Evolutionary conservation across 2,888 invertebrate species (phyloP).

Genomic region (Beris chalybata): DNA sequence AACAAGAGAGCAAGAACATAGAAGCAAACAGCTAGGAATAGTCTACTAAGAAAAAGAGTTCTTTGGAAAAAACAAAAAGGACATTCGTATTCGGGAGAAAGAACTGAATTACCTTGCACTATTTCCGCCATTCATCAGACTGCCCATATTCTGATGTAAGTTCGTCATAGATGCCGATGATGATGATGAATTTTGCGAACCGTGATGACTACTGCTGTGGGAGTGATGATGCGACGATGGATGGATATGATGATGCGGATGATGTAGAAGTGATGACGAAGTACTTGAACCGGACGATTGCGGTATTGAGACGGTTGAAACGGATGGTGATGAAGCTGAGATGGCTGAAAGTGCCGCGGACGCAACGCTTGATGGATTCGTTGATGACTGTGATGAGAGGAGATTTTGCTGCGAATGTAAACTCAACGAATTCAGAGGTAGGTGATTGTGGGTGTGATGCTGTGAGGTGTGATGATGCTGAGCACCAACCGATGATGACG

Average conservation of each 20-base stretch:
- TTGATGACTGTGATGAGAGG: constrained; percentile 39
- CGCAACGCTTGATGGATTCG: constrained; percentile 32
- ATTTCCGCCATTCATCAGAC: constrained; percentile 55
- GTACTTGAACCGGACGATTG: constrained; percentile 34
- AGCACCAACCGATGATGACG: constrained; percentile 43
- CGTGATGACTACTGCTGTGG: constrained; percentile 35
- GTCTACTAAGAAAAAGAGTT: too few species aligned
- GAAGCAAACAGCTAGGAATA: too few species aligned
- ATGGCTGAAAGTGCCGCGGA: constrained; percentile 35
- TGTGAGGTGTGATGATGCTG: constrained; percentile 40
- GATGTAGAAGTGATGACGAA: constrained; percentile 46
- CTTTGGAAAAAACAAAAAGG: too few species aligned
- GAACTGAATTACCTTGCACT: constrained; percentile 51
- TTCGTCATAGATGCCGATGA: constrained; percentile 52
- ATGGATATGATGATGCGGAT: constrained; percentile 42
- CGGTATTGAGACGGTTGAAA: constrained; percentile 40
- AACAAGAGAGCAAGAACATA: not conserved
- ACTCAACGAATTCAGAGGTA: constrained; percentile 50
- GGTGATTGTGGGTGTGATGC: constrained; percentile 48
- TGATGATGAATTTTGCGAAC: constrained; percentile 46
- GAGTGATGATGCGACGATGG: constrained; percentile 43
- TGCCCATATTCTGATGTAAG: constrained; percentile 56
- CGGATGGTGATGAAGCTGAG: constrained; percentile 40
- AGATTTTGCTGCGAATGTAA: constrained; percentile 42
- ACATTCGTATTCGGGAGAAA: too few species aligned